Evolutionary conservation across 2,888 invertebrate genomes (phyloP).

Genomic region (Drosophila gaucha): DNA sequence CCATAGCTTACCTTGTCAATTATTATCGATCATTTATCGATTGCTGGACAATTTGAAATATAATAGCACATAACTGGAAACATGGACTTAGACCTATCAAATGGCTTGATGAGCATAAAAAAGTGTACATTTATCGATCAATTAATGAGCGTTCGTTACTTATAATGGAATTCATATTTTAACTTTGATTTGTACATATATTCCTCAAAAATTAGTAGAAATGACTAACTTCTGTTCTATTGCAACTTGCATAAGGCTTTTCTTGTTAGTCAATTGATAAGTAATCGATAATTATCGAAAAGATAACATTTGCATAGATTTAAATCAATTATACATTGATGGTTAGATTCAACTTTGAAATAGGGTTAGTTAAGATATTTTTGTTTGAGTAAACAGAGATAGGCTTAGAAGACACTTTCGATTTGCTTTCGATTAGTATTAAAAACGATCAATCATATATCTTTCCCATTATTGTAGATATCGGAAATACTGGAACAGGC

Average conservation of each 20-base stretch:
- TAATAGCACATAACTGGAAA: not conserved
- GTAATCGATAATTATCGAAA: not conserved
- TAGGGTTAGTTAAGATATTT: not conserved
- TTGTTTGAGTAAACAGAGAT: not conserved
- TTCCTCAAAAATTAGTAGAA: too few species aligned
- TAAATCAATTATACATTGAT: not conserved
- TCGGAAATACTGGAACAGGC: slow-evolving; percentile 30
- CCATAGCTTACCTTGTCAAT: not conserved
- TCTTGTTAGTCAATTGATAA: too few species aligned
- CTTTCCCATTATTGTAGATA: slow-evolving; percentile 21
- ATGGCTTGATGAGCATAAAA: too few species aligned
- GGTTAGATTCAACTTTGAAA: not conserved
- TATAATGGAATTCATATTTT: too few species aligned
- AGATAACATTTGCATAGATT: too few species aligned
- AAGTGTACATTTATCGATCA: not conserved
- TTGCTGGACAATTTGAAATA: too few species aligned
- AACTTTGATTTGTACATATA: too few species aligned
- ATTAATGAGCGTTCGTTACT: not conserved
- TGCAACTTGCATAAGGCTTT: not conserved
- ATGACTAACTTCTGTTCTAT: not conserved
- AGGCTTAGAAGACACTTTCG: too few species aligned
- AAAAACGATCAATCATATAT: not conserved
- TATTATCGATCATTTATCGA: not conserved
- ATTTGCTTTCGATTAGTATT: not conserved
- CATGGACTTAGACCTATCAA: too few species aligned